phyloP scores from a whole-genome alignment of 2,797 vertebrate species.

The Diplodus puntazzo region DNA sequence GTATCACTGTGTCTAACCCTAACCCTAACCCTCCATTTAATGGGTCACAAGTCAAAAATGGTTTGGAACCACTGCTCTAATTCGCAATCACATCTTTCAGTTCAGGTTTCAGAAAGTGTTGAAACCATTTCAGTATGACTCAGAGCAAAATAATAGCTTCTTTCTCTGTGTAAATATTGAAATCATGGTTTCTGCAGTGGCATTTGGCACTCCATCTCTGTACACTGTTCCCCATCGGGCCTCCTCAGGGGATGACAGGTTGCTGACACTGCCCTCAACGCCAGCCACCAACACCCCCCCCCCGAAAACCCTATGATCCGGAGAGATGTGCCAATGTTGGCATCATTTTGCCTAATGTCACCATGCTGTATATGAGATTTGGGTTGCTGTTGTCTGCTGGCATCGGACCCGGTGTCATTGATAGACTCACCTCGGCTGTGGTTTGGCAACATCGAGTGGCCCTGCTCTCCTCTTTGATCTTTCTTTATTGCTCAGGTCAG shows the following conservation, averaged over 20 bases:
- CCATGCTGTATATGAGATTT: conserved; percentile 33
- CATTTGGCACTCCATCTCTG: conserved; percentile 29
- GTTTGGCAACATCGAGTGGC: conserved; percentile 39
- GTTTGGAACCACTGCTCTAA: not conserved
- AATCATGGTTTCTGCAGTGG: conserved; percentile 11
- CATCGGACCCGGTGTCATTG: conserved; percentile 32
- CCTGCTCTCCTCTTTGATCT: conserved; percentile 5
- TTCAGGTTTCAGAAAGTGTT: not conserved
- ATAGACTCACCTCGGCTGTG: conserved; percentile 50
- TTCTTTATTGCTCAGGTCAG: conserved; percentile 67
- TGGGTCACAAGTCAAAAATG: not conserved
- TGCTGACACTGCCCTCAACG: conserved; percentile 58
- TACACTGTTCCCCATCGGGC: conserved; percentile 17
- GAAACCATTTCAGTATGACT: conserved; percentile 27
- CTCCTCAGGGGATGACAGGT: conserved; percentile 36
- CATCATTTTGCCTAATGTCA: conserved; percentile 36
- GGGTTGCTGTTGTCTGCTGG: conserved; percentile 44
- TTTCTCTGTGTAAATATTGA: conserved; percentile 2
- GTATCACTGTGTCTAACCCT: not conserved
- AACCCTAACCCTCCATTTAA: no score
- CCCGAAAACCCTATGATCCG: conserved; percentile 15
- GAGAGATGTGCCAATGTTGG: conserved; percentile 34
- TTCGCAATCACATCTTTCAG: not conserved
- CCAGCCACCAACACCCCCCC: conserved; percentile 18
- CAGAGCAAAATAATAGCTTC: conserved; percentile 31